Evolutionary conservation across 2,888 invertebrate genomes (phyloP), one percentile per base, ranked within the genome.

Genomic region (Hyposoter dolosus): DNA sequence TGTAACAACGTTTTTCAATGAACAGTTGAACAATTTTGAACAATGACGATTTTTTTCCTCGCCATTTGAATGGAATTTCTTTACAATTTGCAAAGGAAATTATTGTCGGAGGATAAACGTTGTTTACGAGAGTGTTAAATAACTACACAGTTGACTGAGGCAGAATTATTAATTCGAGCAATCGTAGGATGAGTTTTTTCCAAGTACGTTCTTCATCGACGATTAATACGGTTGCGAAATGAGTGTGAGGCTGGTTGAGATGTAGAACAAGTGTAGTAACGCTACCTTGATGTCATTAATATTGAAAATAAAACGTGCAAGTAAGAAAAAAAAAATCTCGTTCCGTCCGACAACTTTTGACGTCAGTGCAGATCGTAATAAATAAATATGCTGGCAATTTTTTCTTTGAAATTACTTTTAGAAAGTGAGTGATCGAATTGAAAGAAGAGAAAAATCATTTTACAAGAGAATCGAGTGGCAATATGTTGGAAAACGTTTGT

Each of bases 211-310:
- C 66, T 76, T 76, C 79, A 74, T 79, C 68, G 35, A 66, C 74
- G 79, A 79, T 74, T 68, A 63, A 80, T 82, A 35, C 15, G 19
- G 47, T 76, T 75, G 69, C 82, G 79, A 79, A 75, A 82, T 45
- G 12, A 60, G 60, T 19, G 19, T 50, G 32, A 76, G 82, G 10
- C 50, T 82, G 50, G 66, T 82, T 65, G 69, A 71, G 78, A 85
- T 85, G 79, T 82, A 60, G 85, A 85, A 69, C 85, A 79, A 82
- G 82, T 76, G 69, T 63, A 78, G 68, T 63, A 76, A 71, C 79
- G 75, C 82, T 79, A 71, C 63, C 45, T 53, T 75, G 69, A 53
- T 43, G 43, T 47, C 74, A 85, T 71, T 78, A 47, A 65, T 71
- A 65, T 71, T 43, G 53, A 83, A 45, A 77, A 60, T 69, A 60